A percentile compares a stretch with the other conserved stretches of the same genome.
These are phyloP conservation scores for Bembecia ichneumoniformis DNA, from an alignment of 2,888 invertebrate genomes.

Conservation along the genomic window DNA sequence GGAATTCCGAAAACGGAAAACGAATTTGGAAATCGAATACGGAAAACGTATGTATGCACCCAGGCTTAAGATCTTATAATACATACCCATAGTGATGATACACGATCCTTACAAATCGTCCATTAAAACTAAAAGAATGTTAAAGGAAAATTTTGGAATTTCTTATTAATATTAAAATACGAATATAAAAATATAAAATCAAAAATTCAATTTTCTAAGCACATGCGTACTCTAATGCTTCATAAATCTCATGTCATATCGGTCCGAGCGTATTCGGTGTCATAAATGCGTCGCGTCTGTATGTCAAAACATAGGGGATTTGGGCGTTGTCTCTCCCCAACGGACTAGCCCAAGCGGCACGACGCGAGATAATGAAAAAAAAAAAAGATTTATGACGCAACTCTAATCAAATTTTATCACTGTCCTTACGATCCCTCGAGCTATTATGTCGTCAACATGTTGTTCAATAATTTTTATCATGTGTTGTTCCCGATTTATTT, in stretches of 20 bases:
- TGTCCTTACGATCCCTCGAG: constrained; percentile 43
- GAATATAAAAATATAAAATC: not conserved
- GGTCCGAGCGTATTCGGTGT: constrained; percentile 48
- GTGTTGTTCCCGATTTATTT: no score
- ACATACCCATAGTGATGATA: no score
- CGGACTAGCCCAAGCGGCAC: constrained; percentile 37
- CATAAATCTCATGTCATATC: constrained; percentile 64
- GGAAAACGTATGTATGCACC: no score
- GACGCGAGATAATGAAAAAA: constrained; percentile 61
- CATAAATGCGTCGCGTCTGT: constrained; percentile 62
- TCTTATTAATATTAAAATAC: not conserved
- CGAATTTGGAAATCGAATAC: no score
- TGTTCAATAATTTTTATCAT: constrained; percentile 12
- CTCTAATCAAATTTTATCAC: constrained; percentile 69
- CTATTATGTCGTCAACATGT: constrained; percentile 28
- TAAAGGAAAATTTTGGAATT: no score
- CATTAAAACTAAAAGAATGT: no score
- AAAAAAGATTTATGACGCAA: constrained; percentile 69
- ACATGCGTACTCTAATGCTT: constrained; percentile 47
- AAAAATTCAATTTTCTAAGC: constrained; percentile 48
- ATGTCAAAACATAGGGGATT: constrained; percentile 70
- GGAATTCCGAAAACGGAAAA: no score
- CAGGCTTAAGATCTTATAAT: no score
- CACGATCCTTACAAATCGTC: no score
- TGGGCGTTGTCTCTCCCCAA: constrained; percentile 40